Evolutionary conservation across 2,888 invertebrate genomes (phyloP).

Genomic region (Amblyjoppa proteus): DNA sequence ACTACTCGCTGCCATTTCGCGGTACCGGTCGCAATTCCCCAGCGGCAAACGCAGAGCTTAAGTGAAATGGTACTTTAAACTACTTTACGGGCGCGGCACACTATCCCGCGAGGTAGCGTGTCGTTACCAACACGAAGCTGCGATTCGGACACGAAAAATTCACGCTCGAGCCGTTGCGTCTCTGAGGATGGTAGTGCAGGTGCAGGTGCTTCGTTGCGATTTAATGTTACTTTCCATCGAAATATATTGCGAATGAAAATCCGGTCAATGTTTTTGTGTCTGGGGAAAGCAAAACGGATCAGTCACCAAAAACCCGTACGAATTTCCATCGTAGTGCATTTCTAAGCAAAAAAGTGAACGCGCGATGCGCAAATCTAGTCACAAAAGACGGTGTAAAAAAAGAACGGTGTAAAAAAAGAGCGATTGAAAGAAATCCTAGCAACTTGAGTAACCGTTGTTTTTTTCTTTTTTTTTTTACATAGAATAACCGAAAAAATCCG

Average conservation of each 20-base stretch:
- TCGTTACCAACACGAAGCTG: constrained; percentile 66
- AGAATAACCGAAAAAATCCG: no score
- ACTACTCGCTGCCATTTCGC: constrained; percentile 70
- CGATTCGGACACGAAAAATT: constrained; percentile 39
- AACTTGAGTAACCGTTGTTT: no score
- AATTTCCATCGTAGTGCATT: no score
- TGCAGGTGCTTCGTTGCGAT: neutral
- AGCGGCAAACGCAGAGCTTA: constrained; percentile 51
- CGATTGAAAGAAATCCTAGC: no score
- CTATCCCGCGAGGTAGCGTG: constrained; percentile 66
- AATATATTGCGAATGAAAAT: neutral
- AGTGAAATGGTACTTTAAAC: constrained; percentile 71
- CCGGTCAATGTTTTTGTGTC: no score
- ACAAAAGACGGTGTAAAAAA: no score
- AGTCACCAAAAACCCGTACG: no score
- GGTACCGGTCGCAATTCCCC: constrained; percentile 64
- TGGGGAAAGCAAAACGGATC: no score
- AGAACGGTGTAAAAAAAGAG: no score
- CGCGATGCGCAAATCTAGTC: no score
- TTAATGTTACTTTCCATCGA: neutral
- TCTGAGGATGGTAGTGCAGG: constrained; percentile 10
- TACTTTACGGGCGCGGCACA: constrained; percentile 61
- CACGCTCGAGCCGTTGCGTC: constrained; percentile 14
- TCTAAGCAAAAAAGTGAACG: no score
- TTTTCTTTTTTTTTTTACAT: no score